Conservation (phyloP, 92 coral and sea anemone genomes). For the Epizoanthus illoricatus region DNA sequence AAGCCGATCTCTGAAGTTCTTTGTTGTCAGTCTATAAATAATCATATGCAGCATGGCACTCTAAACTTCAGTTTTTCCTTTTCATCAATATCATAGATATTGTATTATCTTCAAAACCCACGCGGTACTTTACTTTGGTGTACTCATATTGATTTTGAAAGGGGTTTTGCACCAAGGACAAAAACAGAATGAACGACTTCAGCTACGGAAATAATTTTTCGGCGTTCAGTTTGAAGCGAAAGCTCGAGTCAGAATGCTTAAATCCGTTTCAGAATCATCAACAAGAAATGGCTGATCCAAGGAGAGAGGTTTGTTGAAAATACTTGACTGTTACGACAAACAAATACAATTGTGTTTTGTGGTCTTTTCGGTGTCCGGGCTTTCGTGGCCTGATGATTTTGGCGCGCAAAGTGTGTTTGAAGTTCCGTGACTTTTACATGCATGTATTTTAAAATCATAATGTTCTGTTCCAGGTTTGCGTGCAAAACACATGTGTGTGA, state of each 20-base stretch:
- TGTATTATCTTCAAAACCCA: background rate
- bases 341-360: too few relatives aligned
- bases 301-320: constrained; percentile 15
- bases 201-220: constrained; percentile 9
- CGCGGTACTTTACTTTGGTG: background rate
- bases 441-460: too few relatives aligned
- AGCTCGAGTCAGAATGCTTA: constrained; percentile 16
- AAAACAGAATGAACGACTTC: constrained; percentile 14
- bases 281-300: constrained; percentile 1
- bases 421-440: too few relatives aligned
- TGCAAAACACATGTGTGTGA: too few relatives aligned
- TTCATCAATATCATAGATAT: background rate
- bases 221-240: constrained; percentile 25
- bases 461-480: too few relatives aligned
- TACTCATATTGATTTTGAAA: background rate
- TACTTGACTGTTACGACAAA: background rate
- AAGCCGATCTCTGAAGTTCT: constrained; percentile 24
- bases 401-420: too few relatives aligned
- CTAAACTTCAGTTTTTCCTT: constrained; percentile 3
- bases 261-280: constrained; percentile 1
- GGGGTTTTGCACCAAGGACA: background rate
- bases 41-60: constrained; percentile 14
- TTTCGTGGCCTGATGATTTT: background rate
- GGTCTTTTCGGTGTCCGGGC: background rate
- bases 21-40: constrained; percentile 1